A percentile compares a stretch with the other conserved stretches of the same genome.
These are phyloP conservation scores for Lophochroa leadbeateri DNA, from an alignment of 2,113 vertebrate genomes.

Conservation along the genomic window DNA sequence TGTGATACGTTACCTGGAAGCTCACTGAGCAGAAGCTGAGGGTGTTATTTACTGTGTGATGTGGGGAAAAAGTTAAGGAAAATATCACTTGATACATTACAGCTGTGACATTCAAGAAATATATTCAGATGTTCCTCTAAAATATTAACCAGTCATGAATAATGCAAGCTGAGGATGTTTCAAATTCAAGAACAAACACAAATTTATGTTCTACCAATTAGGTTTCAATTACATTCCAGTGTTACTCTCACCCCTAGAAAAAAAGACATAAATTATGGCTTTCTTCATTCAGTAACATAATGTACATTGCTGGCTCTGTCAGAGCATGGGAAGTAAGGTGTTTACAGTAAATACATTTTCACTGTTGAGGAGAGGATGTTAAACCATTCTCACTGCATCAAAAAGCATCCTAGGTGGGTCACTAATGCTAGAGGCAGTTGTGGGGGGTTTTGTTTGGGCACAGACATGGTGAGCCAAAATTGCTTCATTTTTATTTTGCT, in stretches of 20 bases:
- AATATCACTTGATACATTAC: neutral
- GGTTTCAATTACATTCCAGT: constrained; percentile 25
- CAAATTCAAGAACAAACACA: constrained; percentile 42
- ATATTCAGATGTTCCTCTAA: constrained; percentile 21
- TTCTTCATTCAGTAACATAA: neutral
- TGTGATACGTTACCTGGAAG: neutral
- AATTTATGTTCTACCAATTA: constrained; percentile 22
- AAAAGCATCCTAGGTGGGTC: neutral
- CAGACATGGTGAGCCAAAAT: neutral
- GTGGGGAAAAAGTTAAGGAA: neutral
- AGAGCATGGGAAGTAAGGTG: neutral
- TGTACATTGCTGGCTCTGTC: neutral
- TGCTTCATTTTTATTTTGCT: neutral
- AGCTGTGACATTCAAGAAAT: neutral
- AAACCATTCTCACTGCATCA: neutral
- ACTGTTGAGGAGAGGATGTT: neutral
- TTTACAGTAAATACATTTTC: neutral
- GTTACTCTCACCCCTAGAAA: neutral
- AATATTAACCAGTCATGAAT: constrained; percentile 49
- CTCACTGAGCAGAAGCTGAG: neutral
- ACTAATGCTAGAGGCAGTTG: neutral
- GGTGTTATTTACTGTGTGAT: neutral
- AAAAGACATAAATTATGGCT: neutral
- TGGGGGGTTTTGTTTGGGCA: neutral
- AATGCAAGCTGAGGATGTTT: constrained; percentile 6